Evolutionary conservation across 1,140 invertebrate species (phyloP).

Genomic region (Seison nebaliae): DNA sequence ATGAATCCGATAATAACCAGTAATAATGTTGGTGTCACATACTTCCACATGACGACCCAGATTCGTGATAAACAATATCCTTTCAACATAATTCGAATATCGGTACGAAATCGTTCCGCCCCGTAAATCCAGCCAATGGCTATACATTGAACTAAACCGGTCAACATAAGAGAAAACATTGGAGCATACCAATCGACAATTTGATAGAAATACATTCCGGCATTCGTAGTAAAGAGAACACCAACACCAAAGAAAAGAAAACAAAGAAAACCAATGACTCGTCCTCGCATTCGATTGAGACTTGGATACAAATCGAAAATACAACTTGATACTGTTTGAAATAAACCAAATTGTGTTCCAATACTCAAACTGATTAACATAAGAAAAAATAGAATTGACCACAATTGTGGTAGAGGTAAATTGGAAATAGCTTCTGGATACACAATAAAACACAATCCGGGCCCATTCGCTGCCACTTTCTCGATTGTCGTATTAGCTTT

Average conservation of each 20-base stretch:
- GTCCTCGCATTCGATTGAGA: conserved; percentile 1
- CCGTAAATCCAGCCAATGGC: conserved; percentile 10
- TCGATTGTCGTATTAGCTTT: conserved; percentile 5
- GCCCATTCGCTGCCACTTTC: conserved; percentile 33
- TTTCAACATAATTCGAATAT: conserved; percentile 9
- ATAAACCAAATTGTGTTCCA: conserved; percentile 5
- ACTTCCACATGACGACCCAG: conserved; percentile 7
- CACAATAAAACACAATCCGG: conserved; percentile 57
- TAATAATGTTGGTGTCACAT: conserved; percentile 4
- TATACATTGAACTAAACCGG: conserved; percentile 6
- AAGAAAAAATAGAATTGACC: conserved; percentile 61
- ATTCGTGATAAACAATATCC: not conserved
- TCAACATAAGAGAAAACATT: conserved; percentile 7
- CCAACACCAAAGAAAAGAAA: conserved; percentile 2
- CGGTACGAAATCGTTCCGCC: not conserved
- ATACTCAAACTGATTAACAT: conserved; percentile 48
- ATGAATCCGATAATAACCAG: conserved; percentile 4
- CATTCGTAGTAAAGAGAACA: conserved; percentile 10
- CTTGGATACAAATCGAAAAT: conserved; percentile 3
- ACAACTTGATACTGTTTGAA: conserved; percentile 10
- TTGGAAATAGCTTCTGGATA: conserved; percentile 63
- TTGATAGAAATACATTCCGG: conserved; percentile 7
- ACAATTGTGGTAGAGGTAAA: conserved; percentile 54
- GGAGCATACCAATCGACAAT: conserved; percentile 9
- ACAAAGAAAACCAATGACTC: conserved; percentile 1